phyloP scores from a whole-genome alignment of 2,113 vertebrate species.

The Rhizomys pruinosus region DNA sequence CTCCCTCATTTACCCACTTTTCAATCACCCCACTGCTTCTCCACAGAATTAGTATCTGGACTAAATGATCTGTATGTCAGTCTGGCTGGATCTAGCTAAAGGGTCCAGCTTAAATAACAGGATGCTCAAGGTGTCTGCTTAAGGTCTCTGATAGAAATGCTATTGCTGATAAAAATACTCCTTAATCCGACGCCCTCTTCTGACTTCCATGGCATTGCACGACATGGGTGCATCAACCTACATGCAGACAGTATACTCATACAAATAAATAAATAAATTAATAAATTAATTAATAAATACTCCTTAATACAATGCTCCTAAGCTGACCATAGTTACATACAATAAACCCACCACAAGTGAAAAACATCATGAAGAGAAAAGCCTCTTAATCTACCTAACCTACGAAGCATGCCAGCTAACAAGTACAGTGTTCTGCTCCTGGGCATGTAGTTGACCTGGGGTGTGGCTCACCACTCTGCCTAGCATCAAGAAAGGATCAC shows the following conservation, averaged over 20 bases:
- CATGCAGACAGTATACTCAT: no score
- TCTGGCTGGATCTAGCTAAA: neutral
- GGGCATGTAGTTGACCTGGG: neutral
- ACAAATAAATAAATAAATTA: no score
- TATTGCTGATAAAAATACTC: no score
- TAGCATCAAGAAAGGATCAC: neutral
- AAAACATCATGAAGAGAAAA: neutral
- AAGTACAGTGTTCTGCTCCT: neutral
- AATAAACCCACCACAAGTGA: neutral
- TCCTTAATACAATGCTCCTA: neutral
- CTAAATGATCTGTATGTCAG: neutral
- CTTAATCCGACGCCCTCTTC: neutral
- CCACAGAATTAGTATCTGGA: neutral
- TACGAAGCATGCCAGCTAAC: no score
- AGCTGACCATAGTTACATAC: neutral
- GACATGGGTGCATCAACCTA: no score
- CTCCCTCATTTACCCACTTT: neutral
- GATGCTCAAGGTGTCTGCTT: neutral
- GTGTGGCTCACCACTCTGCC: neutral
- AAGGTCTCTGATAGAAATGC: neutral
- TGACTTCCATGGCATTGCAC: no score
- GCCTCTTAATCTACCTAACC: neutral
- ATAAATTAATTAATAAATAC: no score
- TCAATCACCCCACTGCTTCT: neutral
- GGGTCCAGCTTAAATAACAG: neutral